Conservation (phyloP, 2,888 invertebrate species). For the Lasius platythorax region DNA sequence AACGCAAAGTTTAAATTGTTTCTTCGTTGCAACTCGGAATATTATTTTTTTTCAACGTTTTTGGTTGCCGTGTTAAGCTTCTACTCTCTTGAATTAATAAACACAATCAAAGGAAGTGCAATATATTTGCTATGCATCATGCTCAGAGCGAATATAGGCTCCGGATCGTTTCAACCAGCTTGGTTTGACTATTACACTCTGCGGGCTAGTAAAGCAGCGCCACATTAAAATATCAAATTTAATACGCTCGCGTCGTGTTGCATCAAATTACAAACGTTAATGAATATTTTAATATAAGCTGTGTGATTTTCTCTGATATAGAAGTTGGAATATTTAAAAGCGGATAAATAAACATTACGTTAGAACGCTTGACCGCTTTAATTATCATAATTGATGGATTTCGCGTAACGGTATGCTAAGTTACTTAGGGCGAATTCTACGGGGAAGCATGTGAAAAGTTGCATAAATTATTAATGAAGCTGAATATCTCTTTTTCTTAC, state of each 20-base stretch:
- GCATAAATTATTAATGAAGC: slow-evolving; percentile 12
- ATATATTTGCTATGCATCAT: slow-evolving; percentile 36
- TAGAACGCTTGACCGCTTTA: slow-evolving; percentile 36
- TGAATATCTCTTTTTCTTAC: background rate
- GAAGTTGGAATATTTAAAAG: slow-evolving; percentile 44
- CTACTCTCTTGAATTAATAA: slow-evolving; percentile 32
- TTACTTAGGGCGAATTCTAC: background rate
- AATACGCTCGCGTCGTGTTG: slow-evolving; percentile 39
- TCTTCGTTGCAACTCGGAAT: slow-evolving; percentile 14
- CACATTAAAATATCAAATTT: slow-evolving; percentile 48
- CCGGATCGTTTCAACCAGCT: slow-evolving; percentile 39
- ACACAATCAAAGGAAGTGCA: slow-evolving; percentile 43
- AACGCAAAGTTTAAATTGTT: background rate
- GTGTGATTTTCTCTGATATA: slow-evolving; percentile 45
- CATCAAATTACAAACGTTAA: slow-evolving; percentile 43
- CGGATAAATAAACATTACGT: slow-evolving; percentile 38
- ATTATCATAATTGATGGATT: slow-evolving; percentile 54
- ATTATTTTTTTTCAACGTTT: background rate
- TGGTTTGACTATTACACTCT: slow-evolving; percentile 39
- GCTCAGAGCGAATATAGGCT: slow-evolving; percentile 47
- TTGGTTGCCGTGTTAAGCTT: slow-evolving; percentile 19
- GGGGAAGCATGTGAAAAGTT: slow-evolving; percentile 10
- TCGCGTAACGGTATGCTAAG: slow-evolving; percentile 20
- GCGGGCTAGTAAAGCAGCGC: slow-evolving; percentile 43
- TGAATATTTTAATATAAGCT: slow-evolving; percentile 47